A percentile compares a stretch with the other conserved stretches of the same genome.
These are phyloP conservation scores for Adelognathus sp. DNA, from an alignment of 2,888 invertebrate genomes.

Conservation along the genomic window DNA sequence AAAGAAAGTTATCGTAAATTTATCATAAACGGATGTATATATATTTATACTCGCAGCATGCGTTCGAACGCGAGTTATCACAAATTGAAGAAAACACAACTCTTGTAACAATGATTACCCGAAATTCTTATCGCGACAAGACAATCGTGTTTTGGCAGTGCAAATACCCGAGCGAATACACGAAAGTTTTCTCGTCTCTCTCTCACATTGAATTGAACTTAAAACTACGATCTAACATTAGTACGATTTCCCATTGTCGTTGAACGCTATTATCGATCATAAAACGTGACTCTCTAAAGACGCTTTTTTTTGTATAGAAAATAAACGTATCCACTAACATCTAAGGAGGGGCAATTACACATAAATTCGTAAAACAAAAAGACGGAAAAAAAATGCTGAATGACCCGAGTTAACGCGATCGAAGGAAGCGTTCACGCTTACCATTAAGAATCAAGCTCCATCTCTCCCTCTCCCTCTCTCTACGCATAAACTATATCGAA, in stretches of 20 bases:
- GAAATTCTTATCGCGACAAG: not conserved
- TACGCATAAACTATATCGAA: conserved; percentile 19
- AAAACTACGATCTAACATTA: conserved; percentile 13
- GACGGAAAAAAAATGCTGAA: conserved; percentile 10
- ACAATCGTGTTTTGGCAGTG: conserved; percentile 54
- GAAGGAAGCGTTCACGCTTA: conserved; percentile 19
- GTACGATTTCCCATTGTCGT: conserved; percentile 57
- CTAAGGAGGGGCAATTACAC: conserved; percentile 15
- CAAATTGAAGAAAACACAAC: conserved; percentile 49
- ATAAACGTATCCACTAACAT: conserved; percentile 8
- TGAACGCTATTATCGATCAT: conserved; percentile 17
- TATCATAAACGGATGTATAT: not conserved
- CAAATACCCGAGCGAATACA: conserved; percentile 22
- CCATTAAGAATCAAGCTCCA: not conserved
- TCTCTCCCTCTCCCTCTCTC: not conserved
- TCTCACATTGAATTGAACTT: conserved; percentile 15
- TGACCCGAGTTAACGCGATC: conserved; percentile 35
- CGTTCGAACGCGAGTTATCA: conserved; percentile 58
- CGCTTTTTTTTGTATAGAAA: not conserved
- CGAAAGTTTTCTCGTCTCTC: not conserved
- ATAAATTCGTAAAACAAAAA: conserved; percentile 26
- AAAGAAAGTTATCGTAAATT: conserved; percentile 12
- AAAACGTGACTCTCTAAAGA: conserved; percentile 19
- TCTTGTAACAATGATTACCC: conserved; percentile 13
- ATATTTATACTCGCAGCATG: conserved; percentile 50